Percentiles rank a stretch among this genome's conserved stretches.
Conservation (phyloP, 2,888 invertebrate species). For the Drosophila seclusa region DNA sequence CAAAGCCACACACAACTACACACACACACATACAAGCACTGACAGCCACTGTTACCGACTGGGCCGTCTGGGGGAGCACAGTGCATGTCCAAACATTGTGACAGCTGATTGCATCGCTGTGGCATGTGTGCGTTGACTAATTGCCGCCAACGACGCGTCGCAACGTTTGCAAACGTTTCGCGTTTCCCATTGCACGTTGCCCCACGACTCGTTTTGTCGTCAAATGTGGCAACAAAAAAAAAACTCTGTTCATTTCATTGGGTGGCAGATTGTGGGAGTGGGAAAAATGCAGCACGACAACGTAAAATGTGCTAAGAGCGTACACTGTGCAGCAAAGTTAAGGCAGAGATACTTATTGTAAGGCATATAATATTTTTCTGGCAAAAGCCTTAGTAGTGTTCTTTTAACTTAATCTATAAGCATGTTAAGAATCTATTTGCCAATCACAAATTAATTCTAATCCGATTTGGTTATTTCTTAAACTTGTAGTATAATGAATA, state of each 20-base stretch:
- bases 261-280: constrained; percentile 23
- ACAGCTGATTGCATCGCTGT: constrained; percentile 69
- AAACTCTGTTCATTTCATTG: constrained; percentile 34
- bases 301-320: constrained; percentile 3
- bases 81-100: constrained; percentile 66
- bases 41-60: constrained; percentile 12
- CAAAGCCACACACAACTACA: constrained; percentile 9
- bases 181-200: constrained; percentile 25
- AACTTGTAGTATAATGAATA: background rate
- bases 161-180: constrained; percentile 21
- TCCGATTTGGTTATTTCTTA: background rate
- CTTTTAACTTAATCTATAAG: background rate
- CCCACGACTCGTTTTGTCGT: constrained; percentile 11
- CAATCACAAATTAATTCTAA: background rate
- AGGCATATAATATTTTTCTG: background rate
- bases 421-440: background rate
- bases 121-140: constrained; percentile 44
- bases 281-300: constrained; percentile 20
- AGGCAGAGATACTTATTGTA: background rate
- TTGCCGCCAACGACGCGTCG: constrained; percentile 55
- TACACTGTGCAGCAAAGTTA: constrained; percentile 33
- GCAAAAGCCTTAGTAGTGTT: background rate
- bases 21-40: background rate
- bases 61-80: constrained; percentile 14
- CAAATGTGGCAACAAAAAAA: constrained; percentile 10